phyloP scores from a whole-genome alignment of 1,140 invertebrate species.

The Littorina saxatilis region DNA sequence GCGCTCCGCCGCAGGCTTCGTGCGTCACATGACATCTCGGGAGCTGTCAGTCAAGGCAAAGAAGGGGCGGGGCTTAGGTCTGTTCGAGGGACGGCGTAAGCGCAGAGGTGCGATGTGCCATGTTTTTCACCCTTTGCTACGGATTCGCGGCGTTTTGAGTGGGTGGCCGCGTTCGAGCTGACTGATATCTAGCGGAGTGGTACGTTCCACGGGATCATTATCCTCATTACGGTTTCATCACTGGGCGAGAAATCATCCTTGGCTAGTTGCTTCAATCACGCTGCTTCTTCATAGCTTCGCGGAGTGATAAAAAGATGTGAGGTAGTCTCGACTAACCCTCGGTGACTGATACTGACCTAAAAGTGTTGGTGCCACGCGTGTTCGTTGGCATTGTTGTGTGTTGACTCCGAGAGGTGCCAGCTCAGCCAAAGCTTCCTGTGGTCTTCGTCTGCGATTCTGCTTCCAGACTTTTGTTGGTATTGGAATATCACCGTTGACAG shows the following conservation, averaged over 20 bases:
- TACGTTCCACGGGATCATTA: background rate
- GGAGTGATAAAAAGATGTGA: too few relatives aligned
- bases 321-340: too few relatives aligned
- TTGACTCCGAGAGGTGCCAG: too few relatives aligned
- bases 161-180: background rate
- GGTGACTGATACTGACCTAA: too few relatives aligned
- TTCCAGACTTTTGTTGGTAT: too few relatives aligned
- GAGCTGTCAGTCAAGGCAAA: background rate
- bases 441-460: too few relatives aligned
- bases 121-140: background rate
- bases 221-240: background rate
- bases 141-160: background rate
- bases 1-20: background rate
- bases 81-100: background rate
- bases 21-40: slow-evolving; percentile 7
- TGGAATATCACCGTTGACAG: too few relatives aligned
- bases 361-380: too few relatives aligned
- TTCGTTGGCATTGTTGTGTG: too few relatives aligned
- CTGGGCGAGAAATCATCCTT: background rate
- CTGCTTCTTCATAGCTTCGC: too few relatives aligned
- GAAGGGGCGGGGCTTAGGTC: slow-evolving; percentile 6
- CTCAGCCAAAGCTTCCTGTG: too few relatives aligned
- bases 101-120: background rate
- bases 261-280: background rate
- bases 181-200: too few relatives aligned